A percentile compares a stretch with the other conserved stretches of the same genome.
Conservation (phyloP, 2,888 invertebrate species). For the Trissolcus brochymenae region DNA sequence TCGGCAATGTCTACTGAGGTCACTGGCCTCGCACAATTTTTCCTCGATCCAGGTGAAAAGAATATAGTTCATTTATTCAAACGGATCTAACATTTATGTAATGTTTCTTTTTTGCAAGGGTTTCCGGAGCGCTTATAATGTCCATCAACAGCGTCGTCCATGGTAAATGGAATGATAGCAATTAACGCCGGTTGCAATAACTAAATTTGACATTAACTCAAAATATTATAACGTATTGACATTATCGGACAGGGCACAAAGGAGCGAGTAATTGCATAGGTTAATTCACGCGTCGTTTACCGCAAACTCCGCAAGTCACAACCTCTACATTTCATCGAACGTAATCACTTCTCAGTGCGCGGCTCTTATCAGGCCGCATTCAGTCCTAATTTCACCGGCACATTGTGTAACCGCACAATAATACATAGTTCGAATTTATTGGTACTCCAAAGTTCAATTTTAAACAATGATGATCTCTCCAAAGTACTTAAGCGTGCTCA, state of each 20-base stretch:
- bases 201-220: conserved; percentile 51
- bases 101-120: too few relatives aligned
- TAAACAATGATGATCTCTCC: too few relatives aligned
- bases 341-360: conserved; percentile 49
- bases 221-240: conserved; percentile 60
- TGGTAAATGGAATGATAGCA: conserved; percentile 12
- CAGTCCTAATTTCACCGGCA: conserved; percentile 28
- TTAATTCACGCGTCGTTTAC: conserved; percentile 64
- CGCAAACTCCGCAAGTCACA: conserved; percentile 59
- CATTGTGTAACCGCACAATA: conserved; percentile 30
- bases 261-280: conserved; percentile 66
- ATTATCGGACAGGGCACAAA: conserved; percentile 63
- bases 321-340: conserved; percentile 46
- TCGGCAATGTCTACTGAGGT: too few relatives aligned
- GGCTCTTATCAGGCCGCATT: conserved; percentile 44
- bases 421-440: conserved; percentile 10
- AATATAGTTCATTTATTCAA: too few relatives aligned
- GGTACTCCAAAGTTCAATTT: background rate
- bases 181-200: conserved; percentile 41
- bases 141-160: too few relatives aligned
- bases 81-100: too few relatives aligned
- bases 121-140: too few relatives aligned
- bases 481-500: too few relatives aligned
- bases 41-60: too few relatives aligned
- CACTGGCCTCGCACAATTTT: too few relatives aligned